A percentile compares a stretch with the other conserved stretches of the same genome.
Evolutionary conservation across 2,113 vertebrate genomes (phyloP).

Genomic region (Psammodynastes pulverulentus): DNA sequence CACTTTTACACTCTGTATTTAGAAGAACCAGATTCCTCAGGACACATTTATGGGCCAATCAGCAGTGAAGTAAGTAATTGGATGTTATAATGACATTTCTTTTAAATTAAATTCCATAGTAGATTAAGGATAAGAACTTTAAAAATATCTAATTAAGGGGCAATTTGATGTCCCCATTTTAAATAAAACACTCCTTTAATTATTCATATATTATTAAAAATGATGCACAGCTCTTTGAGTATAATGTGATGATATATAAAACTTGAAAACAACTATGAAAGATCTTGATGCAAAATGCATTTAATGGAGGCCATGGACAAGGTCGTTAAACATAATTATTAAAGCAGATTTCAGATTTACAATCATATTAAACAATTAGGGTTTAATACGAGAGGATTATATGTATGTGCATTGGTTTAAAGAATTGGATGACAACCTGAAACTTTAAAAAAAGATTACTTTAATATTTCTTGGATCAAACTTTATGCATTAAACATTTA

Average conservation of each 20-base stretch:
- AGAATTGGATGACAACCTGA: neutral
- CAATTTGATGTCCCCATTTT: neutral
- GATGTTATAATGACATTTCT: conserved; percentile 5
- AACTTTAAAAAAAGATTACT: neutral
- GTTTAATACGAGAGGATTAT: too few relatives aligned
- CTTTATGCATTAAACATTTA: neutral
- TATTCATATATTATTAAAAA: neutral
- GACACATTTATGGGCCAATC: conserved; percentile 82
- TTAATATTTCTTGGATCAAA: neutral
- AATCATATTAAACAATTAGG: neutral
- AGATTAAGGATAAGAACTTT: neutral
- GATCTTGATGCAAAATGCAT: neutral
- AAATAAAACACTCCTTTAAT: neutral
- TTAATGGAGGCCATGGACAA: neutral
- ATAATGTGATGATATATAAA: neutral
- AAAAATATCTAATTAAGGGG: neutral
- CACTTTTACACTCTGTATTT: conserved; percentile 97
- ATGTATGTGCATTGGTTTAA: neutral
- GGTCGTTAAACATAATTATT: neutral
- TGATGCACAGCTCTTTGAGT: neutral
- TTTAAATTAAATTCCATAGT: conserved; percentile 4
- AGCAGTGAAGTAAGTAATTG: conserved; percentile 81
- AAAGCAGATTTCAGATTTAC: neutral
- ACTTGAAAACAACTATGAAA: neutral
- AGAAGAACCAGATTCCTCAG: conserved; percentile 89